Conservation (phyloP, 1,140 invertebrate genomes). For the Trachymyrmex cornetzi region DNA sequence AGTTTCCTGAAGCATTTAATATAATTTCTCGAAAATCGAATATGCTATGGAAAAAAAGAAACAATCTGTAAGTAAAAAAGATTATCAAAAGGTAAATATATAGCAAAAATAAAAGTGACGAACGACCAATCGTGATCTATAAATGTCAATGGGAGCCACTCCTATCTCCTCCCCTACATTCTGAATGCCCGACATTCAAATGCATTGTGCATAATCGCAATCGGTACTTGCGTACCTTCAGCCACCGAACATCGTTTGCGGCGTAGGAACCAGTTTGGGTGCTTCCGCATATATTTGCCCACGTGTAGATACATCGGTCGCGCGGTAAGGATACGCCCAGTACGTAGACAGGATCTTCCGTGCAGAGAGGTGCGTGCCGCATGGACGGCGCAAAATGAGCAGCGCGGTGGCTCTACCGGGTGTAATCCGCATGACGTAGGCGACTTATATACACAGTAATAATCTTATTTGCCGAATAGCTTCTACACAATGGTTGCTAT, state of each 20-base stretch:
- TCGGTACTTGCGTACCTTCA: slow-evolving; percentile 55
- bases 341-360: slow-evolving; percentile 36
- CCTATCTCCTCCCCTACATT: slow-evolving; percentile 33
- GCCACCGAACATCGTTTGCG: slow-evolving; percentile 77
- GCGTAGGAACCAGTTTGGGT: slow-evolving; percentile 68
- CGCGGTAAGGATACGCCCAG: slow-evolving; percentile 26
- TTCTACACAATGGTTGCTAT: slow-evolving; percentile 73
- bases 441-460: slow-evolving; percentile 85
- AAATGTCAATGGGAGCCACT: neutral
- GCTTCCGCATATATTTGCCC: slow-evolving; percentile 76
- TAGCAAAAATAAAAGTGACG: slow-evolving; percentile 20
- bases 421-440: slow-evolving; percentile 78
- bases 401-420: neutral
- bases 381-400: slow-evolving; percentile 56
- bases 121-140: neutral
- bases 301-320: slow-evolving; percentile 69
- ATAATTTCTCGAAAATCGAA: neutral
- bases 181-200: slow-evolving; percentile 38
- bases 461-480: slow-evolving; percentile 84
- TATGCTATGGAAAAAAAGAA: neutral
- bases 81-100: neutral
- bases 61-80: neutral
- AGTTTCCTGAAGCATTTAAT: neutral
- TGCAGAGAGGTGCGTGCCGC: neutral
- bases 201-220: slow-evolving; percentile 61